A percentile compares a stretch with the other conserved stretches of the same genome.
phyloP scores from a whole-genome alignment of 2,888 invertebrate genomes.

The Tiphia femorata region DNA sequence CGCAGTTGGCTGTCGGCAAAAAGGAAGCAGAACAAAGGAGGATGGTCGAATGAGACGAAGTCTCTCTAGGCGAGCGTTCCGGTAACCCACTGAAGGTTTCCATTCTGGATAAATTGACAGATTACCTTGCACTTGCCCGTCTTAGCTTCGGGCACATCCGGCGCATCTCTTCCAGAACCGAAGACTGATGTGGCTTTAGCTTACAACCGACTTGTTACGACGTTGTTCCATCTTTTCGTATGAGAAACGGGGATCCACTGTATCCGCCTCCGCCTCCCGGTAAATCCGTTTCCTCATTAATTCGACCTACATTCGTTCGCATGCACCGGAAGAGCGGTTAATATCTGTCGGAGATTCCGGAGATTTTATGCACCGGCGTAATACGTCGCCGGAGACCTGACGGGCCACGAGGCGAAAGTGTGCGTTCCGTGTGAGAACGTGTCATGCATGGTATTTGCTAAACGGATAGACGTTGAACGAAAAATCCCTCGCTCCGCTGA shows the following conservation, averaged over 20 bases:
- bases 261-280: conserved; percentile 1
- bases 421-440: too few relatives aligned
- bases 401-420: too few relatives aligned
- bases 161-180: background rate
- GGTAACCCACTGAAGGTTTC: conserved; percentile 31
- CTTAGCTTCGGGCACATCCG: background rate
- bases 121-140: conserved; percentile 31
- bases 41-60: background rate
- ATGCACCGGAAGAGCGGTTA: too few relatives aligned
- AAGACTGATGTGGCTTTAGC: conserved; percentile 28
- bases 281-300: conserved; percentile 9
- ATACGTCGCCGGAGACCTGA: too few relatives aligned
- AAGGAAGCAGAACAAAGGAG: conserved; percentile 12
- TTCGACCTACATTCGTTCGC: background rate
- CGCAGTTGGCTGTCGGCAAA: too few relatives aligned
- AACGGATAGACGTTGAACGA: too few relatives aligned
- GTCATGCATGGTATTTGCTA: too few relatives aligned
- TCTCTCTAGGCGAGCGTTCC: conserved; percentile 9
- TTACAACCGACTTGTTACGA: conserved; percentile 8
- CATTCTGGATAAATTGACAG: conserved; percentile 37
- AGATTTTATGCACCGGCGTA: too few relatives aligned
- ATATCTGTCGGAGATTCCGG: too few relatives aligned
- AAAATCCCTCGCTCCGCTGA: too few relatives aligned
- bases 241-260: conserved; percentile 14
- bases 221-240: conserved; percentile 20